Evolutionary conservation across 1,140 invertebrate genomes (phyloP).

Genomic region (Pachypsylla venusta): DNA sequence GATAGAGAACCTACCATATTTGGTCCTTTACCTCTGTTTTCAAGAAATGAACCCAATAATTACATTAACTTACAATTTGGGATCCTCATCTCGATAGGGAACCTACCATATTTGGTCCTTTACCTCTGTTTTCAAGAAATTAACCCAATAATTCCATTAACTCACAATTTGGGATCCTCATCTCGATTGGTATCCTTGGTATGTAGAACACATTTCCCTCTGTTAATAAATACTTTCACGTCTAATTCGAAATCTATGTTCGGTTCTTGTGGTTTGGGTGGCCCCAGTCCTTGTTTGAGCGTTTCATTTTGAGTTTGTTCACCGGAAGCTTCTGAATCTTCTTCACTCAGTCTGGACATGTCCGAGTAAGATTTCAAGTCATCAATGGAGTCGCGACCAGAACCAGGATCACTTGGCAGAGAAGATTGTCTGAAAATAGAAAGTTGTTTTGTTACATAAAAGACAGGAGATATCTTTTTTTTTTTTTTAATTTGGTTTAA

Average conservation of each 20-base stretch:
- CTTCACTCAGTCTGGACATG: constrained; percentile 9
- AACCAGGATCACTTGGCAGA: constrained; percentile 39
- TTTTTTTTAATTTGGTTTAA: not conserved
- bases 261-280: constrained; percentile 57
- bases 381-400: not conserved
- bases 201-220: constrained; percentile 90
- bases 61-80: too few relatives aligned
- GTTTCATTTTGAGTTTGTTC: not conserved
- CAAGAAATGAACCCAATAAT: too few relatives aligned
- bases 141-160: too few relatives aligned
- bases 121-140: too few relatives aligned
- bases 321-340: not conserved
- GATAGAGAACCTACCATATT: too few relatives aligned
- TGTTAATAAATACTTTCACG: constrained; percentile 91
- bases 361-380: constrained; percentile 30
- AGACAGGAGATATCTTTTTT: not conserved
- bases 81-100: too few relatives aligned
- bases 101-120: too few relatives aligned
- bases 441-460: not conserved
- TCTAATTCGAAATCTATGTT: constrained; percentile 94
- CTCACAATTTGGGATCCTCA: constrained; percentile 47
- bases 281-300: not conserved
- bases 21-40: too few relatives aligned
- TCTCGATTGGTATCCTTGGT: constrained; percentile 67
- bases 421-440: constrained; percentile 41